A percentile compares a stretch with the other conserved stretches of the same genome.
These are phyloP conservation scores for Microtus richardsoni DNA, from an alignment of 2,113 vertebrate genomes.

Conservation along the genomic window DNA sequence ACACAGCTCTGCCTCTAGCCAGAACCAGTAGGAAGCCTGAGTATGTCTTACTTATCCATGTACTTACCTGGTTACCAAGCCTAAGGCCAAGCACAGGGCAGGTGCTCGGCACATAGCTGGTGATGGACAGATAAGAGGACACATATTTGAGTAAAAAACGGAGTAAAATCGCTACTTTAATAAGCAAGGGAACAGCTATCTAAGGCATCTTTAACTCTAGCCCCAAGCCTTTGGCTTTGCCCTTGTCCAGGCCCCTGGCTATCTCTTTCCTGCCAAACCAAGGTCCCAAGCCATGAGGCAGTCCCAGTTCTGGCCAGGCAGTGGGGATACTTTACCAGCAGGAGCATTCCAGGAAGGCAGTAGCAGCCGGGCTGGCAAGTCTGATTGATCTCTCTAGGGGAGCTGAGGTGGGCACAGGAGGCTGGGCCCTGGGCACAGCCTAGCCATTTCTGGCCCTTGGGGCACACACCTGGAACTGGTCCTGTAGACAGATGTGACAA, in stretches of 20 bases:
- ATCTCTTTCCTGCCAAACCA: neutral
- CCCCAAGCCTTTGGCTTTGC: neutral
- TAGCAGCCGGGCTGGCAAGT: constrained; percentile 91
- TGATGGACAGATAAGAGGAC: neutral
- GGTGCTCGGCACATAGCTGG: neutral
- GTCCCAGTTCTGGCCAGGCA: neutral
- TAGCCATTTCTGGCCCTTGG: constrained; percentile 88
- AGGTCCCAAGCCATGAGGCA: neutral
- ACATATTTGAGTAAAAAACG: neutral
- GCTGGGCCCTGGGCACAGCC: constrained; percentile 85
- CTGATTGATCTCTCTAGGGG: neutral
- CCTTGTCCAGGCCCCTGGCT: neutral
- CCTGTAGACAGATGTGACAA: constrained; percentile 62
- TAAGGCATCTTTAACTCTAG: neutral
- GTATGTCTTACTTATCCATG: too few relatives aligned
- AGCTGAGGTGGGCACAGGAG: constrained; percentile 88
- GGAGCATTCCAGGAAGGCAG: constrained; percentile 84
- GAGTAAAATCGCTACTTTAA: neutral
- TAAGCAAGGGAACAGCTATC: neutral
- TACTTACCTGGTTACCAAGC: neutral
- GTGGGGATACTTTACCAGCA: constrained; percentile 86
- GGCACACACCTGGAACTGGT: constrained; percentile 82
- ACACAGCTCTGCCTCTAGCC: neutral
- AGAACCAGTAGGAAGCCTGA: neutral
- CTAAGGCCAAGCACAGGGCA: neutral